Evolutionary conservation across 2,888 invertebrate genomes (phyloP), one percentile per base, ranked within the genome.

Genomic region (Neoaliturus tenellus): DNA sequence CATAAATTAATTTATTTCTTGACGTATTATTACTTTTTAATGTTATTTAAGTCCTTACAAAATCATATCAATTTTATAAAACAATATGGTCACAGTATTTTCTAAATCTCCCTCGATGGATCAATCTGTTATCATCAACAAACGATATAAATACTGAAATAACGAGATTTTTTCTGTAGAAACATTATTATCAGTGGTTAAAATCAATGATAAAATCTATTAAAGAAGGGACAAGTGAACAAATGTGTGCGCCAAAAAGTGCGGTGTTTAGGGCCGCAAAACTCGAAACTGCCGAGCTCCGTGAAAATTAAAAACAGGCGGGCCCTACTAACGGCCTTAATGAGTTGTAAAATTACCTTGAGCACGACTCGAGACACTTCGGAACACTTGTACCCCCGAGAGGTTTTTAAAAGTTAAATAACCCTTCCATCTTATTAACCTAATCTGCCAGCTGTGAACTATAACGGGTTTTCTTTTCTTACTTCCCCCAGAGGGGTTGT

Each of bases 281-380:
- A 35, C 41, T 41, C 35, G 71, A 71, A 71, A 71, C 62, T 62
- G 35, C 39, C 35, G 75, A 41, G 75, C 39, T 44, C 48, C 28
- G 75, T 75, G 75, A 75, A 44, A 75, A 75, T 75, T 75, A 75
- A 75, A 75, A 75, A 75, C 75, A 75, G 39, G 39, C 75, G 44
- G 75, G 28, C 48, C 75, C 75, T 48, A 5, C 14, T 75, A 75
- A 75, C 39, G 75, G 33, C 75, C 75, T 75, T 75, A 75, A 75
- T 75, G 75, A 75, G 75, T 75, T 75, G 75, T 75, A 75, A 75
- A 75, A 75, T 75, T 44, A 75, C 75, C 75, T 75, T 44, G 75
- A 35, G 28, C 35, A 48, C 28, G 75, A 28, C 75, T 44, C 31
- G 17, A 75, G 75, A 75, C 75, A 75, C 75, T 75, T 75, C 8